Percentiles rank a stretch among this genome's conserved stretches.
Evolutionary conservation across 2,888 invertebrate species (phyloP).

Genomic region (Danaus chrysippus): DNA sequence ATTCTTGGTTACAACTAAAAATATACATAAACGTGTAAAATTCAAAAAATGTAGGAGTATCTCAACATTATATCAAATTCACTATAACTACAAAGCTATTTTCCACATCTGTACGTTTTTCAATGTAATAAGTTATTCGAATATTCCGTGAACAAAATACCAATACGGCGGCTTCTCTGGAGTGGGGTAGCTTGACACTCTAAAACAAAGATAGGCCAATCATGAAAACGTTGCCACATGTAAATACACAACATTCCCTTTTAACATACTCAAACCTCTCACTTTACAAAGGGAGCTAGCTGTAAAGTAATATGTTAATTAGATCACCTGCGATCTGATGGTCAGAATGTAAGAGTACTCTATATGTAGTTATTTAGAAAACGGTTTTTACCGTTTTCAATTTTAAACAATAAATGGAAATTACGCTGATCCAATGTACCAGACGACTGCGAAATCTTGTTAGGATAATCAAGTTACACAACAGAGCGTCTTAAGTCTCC

Average conservation of each 20-base stretch:
- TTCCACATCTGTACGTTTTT: conserved; percentile 58
- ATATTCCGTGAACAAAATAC: conserved; percentile 74
- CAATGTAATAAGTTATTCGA: conserved; percentile 70
- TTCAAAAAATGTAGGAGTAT: neutral
- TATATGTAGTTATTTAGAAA: conserved; percentile 11
- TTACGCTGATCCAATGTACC: conserved; percentile 26
- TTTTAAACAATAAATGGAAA: conserved; percentile 27
- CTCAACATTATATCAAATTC: conserved; percentile 15
- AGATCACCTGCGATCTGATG: conserved; percentile 17
- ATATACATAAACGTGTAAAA: neutral
- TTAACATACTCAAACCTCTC: conserved; percentile 27
- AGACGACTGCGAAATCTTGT: conserved; percentile 42
- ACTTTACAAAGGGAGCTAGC: conserved; percentile 22
- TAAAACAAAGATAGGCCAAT: conserved; percentile 58
- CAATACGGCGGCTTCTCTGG: conserved; percentile 59
- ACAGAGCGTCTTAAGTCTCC: conserved; percentile 46
- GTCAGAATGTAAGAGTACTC: conserved; percentile 2
- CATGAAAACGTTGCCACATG: conserved; percentile 48
- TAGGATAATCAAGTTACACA: conserved; percentile 44
- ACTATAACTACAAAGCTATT: conserved; percentile 30
- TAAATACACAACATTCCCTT: conserved; percentile 45
- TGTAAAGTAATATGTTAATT: conserved; percentile 29
- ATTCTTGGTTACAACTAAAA: no score
- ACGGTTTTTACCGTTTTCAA: conserved; percentile 21
- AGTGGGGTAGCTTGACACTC: conserved; percentile 58